Evolutionary conservation across 2,797 vertebrate genomes (phyloP).

Genomic region (Lacerta viridis): DNA sequence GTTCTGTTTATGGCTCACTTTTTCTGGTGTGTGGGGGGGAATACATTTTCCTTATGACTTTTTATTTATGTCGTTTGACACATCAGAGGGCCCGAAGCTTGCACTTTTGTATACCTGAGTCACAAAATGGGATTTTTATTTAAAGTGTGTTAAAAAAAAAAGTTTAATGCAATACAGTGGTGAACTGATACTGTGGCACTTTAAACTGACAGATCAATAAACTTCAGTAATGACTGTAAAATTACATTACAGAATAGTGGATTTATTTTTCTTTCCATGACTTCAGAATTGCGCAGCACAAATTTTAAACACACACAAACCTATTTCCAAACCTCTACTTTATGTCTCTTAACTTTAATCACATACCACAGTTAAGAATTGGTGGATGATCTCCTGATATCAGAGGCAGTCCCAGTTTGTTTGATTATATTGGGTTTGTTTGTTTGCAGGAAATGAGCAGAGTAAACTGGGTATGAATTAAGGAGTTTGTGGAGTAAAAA

Average conservation of each 20-base stretch:
- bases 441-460: conserved; percentile 18
- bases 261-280: conserved; percentile 36
- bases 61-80: conserved; percentile 60
- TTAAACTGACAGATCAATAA: conserved; percentile 36
- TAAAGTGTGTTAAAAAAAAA: conserved; percentile 30
- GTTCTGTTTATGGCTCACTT: conserved; percentile 57
- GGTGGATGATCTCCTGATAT: not conserved
- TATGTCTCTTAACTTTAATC: not conserved
- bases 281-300: conserved; percentile 16
- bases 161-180: not conserved
- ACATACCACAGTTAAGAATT: not conserved
- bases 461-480: not conserved
- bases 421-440: not conserved
- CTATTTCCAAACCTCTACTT: not conserved
- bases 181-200: conserved; percentile 32
- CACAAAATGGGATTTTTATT: conserved; percentile 63
- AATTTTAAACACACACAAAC: no score
- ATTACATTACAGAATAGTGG: conserved; percentile 25
- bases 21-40: conserved; percentile 10
- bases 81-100: conserved; percentile 50
- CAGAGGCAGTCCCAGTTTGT: not conserved
- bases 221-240: conserved; percentile 20
- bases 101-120: conserved; percentile 43
- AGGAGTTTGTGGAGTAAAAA: not conserved
- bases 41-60: conserved; percentile 57